Evolutionary conservation across 2,888 invertebrate species (phyloP), one percentile per base, ranked within the genome.

Genomic region (Seladonia tumulorum): DNA sequence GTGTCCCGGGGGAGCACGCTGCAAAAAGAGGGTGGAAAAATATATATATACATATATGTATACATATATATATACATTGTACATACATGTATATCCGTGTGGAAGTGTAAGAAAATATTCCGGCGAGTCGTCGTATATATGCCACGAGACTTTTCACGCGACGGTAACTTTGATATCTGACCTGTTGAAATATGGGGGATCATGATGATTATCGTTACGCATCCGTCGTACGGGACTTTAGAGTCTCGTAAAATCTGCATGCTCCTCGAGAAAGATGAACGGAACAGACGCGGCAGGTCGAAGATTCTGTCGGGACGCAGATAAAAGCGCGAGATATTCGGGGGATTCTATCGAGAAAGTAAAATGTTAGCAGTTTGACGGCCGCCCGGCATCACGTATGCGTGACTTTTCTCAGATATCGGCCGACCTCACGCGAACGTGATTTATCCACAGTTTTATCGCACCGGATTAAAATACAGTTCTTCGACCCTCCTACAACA

Each of bases 121-220:
- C 85, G 49, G 25, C 71, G 63, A 57, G 75, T 72, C 45, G 76
- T 25, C 25, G 78, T 76, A 83, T 76, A 76, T 86, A 72, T 79
- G 86, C 72, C 75, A 82, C 16, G 63, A 74, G 76, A 84, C 80
- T 85, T 76, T 82, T 86, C 82, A 75, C 82, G 76, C 79, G 72
- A 81, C 82, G 16, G 63, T 86, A 76, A 79, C 47, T 81, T 78
- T 81, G 77, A 81, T 85, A 85, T 53, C 77, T 73, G 80, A 85
- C 80, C 72, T 35, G 84, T 7, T 68, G 76, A 80, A 80, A 85
- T 77, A 77, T 70, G 29, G 35, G n/a, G 29, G 29, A 29, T 39
- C 29, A 63, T 16, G 70, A 68, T 39, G 79, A 86, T 86, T 81
- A 76, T 76, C 74, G 76, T 72, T 77, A 53, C 63, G 16, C 14